Conservation (phyloP, 2,113 vertebrate species). For the Notiomystis cincta region DNA sequence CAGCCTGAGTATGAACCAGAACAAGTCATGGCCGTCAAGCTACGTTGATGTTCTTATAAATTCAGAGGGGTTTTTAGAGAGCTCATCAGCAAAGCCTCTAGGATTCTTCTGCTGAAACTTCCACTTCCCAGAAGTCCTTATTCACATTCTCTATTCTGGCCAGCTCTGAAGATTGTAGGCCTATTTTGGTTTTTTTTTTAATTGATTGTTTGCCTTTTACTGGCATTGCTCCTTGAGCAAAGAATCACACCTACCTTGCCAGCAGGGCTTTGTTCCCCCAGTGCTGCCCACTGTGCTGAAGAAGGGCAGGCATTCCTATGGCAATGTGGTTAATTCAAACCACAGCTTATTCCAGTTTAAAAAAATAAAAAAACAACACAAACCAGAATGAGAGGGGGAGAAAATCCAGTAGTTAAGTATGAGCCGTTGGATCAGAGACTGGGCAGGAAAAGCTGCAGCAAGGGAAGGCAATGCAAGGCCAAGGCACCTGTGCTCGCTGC, state of each 20-base stretch:
- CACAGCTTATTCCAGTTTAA: neutral
- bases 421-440: neutral
- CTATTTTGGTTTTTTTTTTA: neutral
- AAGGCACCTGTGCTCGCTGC: neutral
- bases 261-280: neutral
- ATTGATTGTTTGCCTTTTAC: neutral
- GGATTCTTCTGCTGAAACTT: neutral
- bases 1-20: neutral
- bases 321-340: neutral
- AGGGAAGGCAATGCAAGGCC: neutral
- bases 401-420: neutral
- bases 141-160: neutral
- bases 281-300: neutral
- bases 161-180: neutral
- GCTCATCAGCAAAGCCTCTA: neutral
- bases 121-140: neutral
- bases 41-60: neutral
- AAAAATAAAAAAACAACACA: neutral
- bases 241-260: neutral
- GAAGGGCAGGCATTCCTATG: neutral
- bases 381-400: fast-evolving
- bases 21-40: neutral
- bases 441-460: neutral
- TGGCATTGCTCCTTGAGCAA: neutral
- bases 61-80: neutral